Base-by-base conservation (phyloP, 2,888 invertebrate genomes). In the Resseliella maxima region DNA sequence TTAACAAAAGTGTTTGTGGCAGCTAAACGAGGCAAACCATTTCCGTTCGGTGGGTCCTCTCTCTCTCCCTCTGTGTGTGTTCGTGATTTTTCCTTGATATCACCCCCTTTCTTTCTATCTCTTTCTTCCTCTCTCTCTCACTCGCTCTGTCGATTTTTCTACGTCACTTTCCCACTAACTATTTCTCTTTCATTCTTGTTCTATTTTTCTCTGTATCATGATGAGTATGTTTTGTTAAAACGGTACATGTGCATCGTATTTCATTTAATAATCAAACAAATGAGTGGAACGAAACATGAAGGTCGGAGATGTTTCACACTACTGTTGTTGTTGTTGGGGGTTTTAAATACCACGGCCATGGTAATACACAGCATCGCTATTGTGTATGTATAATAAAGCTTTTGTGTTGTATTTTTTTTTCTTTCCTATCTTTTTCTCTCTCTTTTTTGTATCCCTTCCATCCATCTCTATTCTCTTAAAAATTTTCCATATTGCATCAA, bases 261-360 rank as follows among this genome's bases (percentile, higher is more conserved):
- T 72, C 72, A 35, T 72, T 72, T 72, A 72, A 72, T 72, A 72
- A 72, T 72, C 72, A 72, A 72, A 3, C 27, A 72, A 72, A 72
- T 72, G 72, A 72, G 72, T 72, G 72, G 72, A 72, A 72, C 72
- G 31, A 72, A 72, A 72, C 31, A 72, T 72, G 72, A 72, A 72
- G 72, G 72, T 72, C 72, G 72, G 72, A 31, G 72, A 10, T 72
- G 72, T 72, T 72, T 12, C 72, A 72, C 35, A 72, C 31, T 72
- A 35, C 72, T 35, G 12, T 24, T 59, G 24, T 72, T 72, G 72
- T n/a, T n/a, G n/a, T n/a, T n/a, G n/a, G n/a, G 31, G 72, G 72
- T 35, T 72, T 72, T 72, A 72, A 72, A 72, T 72, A 72, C 72
- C 72, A 72, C 72, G 72, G 35, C 72, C 72, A 72, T 72, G 27